Evolutionary conservation across 2,797 vertebrate genomes (phyloP), one percentile per base, ranked within the genome.

Genomic region (Megalops cyprinoides): DNA sequence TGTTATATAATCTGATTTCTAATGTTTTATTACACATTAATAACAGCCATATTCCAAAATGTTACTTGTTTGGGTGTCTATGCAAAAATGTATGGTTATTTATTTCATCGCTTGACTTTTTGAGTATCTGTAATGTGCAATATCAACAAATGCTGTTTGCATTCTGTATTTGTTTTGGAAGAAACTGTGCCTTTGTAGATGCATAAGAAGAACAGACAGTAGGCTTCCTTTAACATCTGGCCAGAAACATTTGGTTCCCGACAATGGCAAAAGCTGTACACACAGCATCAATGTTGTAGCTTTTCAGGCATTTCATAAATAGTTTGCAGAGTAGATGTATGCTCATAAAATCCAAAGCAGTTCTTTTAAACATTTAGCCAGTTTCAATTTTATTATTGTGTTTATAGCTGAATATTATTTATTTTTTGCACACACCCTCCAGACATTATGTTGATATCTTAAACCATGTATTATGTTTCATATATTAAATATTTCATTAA

Each of bases 11-110:
- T n/a, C n/a, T n/a, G n/a, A n/a, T n/a, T n/a, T n/a, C n/a, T n/a
- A n/a, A n/a, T n/a, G n/a, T n/a, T n/a, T n/a, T n/a, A n/a, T n/a
- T n/a, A n/a, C n/a, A n/a, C n/a, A n/a, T n/a, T n/a, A n/a, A n/a
- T n/a, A n/a, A n/a, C n/a, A n/a, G n/a, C n/a, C n/a, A n/a, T n/a
- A n/a, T n/a, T n/a, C n/a, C n/a, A n/a, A n/a, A n/a, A n/a, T n/a
- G n/a, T n/a, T n/a, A n/a, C n/a, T n/a, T n/a, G n/a, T n/a, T n/a
- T n/a, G n/a, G 44, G 18, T 20, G 23, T 37, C 18, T 10, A 69
- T 69, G 65, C 65, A 23, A 69, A 69, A 69, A 69, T 69, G 60
- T 34, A 60, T 60, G 62, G 5, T 14, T n/a, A 10, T 20, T n/a
- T 69, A 15, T 37, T 28, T 37, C 8, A 69, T 18, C n/a, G 34